Evolutionary conservation across 2,797 vertebrate genomes (phyloP).

Genomic region (Columba guinea): DNA sequence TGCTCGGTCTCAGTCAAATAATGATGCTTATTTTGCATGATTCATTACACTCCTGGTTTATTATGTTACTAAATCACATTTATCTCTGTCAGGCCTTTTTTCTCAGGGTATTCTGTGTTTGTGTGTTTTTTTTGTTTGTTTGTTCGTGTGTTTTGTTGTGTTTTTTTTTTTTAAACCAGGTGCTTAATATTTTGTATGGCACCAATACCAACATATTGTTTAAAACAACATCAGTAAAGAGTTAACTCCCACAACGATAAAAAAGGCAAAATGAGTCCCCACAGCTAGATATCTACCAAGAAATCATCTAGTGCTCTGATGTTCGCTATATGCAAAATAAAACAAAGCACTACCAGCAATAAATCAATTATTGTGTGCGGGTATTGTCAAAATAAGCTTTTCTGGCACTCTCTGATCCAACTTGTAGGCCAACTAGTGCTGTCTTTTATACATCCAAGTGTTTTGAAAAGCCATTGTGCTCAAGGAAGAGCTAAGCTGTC

Average conservation of each 20-base stretch:
- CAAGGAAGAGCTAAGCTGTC: background rate
- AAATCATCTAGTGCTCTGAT: constrained; percentile 6
- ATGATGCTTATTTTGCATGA: background rate
- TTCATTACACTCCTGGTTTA: background rate
- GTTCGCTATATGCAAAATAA: constrained; percentile 29
- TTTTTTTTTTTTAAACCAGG: background rate
- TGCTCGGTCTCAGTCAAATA: background rate
- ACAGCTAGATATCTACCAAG: background rate
- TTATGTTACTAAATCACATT: background rate
- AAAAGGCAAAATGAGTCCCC: constrained; percentile 7
- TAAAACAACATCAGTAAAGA: background rate
- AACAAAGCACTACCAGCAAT: constrained; percentile 40
- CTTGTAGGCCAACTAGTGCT: background rate
- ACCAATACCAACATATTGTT: background rate
- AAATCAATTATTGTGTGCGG: background rate
- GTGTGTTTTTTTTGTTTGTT: background rate
- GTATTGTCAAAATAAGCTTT: constrained; percentile 32
- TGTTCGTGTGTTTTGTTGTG: background rate
- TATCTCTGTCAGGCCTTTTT: background rate
- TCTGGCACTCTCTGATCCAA: background rate
- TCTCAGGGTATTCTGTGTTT: background rate
- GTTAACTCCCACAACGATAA: background rate
- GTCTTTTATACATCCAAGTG: background rate
- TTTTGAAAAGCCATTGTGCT: background rate
- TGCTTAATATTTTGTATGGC: background rate